Base-by-base conservation (phyloP, 2,113 vertebrate species). In the Ptilorrhoa leucosticta region DNA sequence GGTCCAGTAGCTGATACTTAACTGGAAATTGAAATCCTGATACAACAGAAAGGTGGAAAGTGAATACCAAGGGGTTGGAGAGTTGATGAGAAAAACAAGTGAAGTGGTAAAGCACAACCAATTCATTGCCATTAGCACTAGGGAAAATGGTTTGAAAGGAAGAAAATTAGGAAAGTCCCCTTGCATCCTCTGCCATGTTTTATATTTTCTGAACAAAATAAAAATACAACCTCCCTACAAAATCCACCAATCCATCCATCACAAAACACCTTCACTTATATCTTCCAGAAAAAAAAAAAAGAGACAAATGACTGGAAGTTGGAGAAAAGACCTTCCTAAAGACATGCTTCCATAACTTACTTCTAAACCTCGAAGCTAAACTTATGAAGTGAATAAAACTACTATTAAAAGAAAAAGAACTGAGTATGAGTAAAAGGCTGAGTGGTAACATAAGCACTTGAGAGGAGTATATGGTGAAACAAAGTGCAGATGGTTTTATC, bases 1-100 rank as follows among this genome's bases (percentile, higher is more conserved):
- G 37, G 47, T 56, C 77, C 24, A 48, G 39, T 54, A 77, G 37
- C 61, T 57, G 14, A 47, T 27, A 63, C 31, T 80, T 83, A 85
- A 76, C 73, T 47, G 86, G 73, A 94, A 96, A 97, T 82, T 89
- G 81, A 96, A 95, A 95, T 81, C 64, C 51, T 86, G 27, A 37
- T 91, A 73, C 13, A 60, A 86, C 8, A 84, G 21, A 76, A 81
- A 78, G 26, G 73, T 91, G 81, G 77, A 58, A 91, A 94, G 42
- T 63, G 50, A 95, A 93, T 72, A 92, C 47, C 14, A 1, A 2
- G 60, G n/a, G n/a, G 47, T 0, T 11, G 13, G 57, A 58, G 2
- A 56, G n/a, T 26, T 61, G 61, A 64, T 73, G 60, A 78, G 64
- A 93, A 63, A 84, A 89, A 84, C 63, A 87, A 20, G 23, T 56